Base-by-base conservation (phyloP, 2,113 vertebrate genomes). In the Aphyosemion australe region DNA sequence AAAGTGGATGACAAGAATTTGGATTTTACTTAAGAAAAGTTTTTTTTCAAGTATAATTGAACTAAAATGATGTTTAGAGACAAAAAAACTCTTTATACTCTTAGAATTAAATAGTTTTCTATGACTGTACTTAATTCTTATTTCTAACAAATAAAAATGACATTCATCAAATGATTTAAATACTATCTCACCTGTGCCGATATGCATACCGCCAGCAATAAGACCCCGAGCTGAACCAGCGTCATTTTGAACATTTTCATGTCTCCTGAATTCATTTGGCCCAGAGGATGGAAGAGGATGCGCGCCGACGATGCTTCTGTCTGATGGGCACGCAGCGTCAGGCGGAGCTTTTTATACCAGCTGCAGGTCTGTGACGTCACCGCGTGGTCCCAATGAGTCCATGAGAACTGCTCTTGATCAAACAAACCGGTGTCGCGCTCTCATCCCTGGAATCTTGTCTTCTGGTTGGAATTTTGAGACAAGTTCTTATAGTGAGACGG, bases 131-230 rank as follows among this genome's bases (percentile, higher is more conserved):
- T 39, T 3, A 43, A 5, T 7, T 15, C 13, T 39, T 21, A 13
- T 5, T 12, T 15, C 16, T 31, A 4, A 46, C 9, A 11, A 14
- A 31, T 34, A 59, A 31, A 61, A 41, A 41, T 18, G 39, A 7
- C 9, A 8, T 37, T 8, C 20, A 31, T 8, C 49, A 37, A 39
- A 46, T 11, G 13, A 6, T 13, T 5, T 10, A 20, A 60, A 56
- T 12, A 4, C 49, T 6, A 16, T 8, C 84, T 51, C 91, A 93
- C 92, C 93, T 92, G 89, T 76, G 88, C 73, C 67, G 87, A 85
- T 81, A 92, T 80, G 84, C 86, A 92, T 58, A 90, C 65, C 34
- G 80, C 84, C 59, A 92, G 69, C 46, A 92, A 15, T 65, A 92
- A 37, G 46, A 90, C 74, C 85, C 84, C 88, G 9, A 92, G 72